Percentiles rank a stretch among this genome's conserved stretches.
Conservation (phyloP, 2,888 invertebrate species). For the Drosophila colorata region DNA sequence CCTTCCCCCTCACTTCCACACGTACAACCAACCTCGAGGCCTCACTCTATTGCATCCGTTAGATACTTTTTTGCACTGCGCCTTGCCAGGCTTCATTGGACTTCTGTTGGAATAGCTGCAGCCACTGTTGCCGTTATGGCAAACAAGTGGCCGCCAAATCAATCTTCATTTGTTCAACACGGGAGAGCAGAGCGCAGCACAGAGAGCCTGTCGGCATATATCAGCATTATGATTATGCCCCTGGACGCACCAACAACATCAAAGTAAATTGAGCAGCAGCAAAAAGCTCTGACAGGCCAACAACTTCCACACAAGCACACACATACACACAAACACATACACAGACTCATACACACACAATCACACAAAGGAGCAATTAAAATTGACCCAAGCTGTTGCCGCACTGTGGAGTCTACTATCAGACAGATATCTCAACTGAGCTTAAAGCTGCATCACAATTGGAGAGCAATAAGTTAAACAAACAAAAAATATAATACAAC, state of each 20-base stretch:
- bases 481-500: too few relatives aligned
- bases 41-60: slow-evolving; percentile 42
- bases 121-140: background rate
- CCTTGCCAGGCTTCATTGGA: slow-evolving; percentile 18
- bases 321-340: slow-evolving; percentile 16
- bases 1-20: background rate
- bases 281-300: slow-evolving; percentile 24
- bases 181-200: background rate
- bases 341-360: background rate
- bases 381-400: slow-evolving; percentile 71
- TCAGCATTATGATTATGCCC: slow-evolving; percentile 47
- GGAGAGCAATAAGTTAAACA: too few relatives aligned
- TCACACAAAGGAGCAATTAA: slow-evolving; percentile 63
- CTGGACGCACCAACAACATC: slow-evolving; percentile 36
- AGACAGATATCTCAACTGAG: background rate
- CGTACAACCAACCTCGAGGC: background rate
- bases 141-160: slow-evolving; percentile 35
- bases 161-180: slow-evolving; percentile 41
- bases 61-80: slow-evolving; percentile 44
- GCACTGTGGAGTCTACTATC: slow-evolving; percentile 27
- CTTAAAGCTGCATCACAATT: too few relatives aligned
- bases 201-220: slow-evolving; percentile 26
- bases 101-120: slow-evolving; percentile 19
- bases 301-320: slow-evolving; percentile 14
- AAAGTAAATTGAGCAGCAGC: slow-evolving; percentile 55